Percentiles rank a stretch among this genome's conserved stretches.
phyloP scores from a whole-genome alignment of 2,888 invertebrate species.

The Parelbella ahira region DNA sequence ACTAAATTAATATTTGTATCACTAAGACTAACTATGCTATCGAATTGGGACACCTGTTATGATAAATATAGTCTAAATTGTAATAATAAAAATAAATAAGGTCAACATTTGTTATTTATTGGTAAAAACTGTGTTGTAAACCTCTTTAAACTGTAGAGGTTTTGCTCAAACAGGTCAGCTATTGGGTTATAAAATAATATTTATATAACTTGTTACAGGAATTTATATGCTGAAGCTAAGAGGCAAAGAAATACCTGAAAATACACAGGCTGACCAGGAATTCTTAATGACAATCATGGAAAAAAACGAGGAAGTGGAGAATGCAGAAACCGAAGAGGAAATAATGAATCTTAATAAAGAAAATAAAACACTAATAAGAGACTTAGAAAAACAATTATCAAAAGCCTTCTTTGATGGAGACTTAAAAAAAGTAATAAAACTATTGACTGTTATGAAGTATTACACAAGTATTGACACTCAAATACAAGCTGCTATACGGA shows the following conservation, averaged over 20 bases:
- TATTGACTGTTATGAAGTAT: conserved; percentile 91
- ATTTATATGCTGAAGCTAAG: conserved; percentile 88
- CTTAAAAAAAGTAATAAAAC: conserved; percentile 82
- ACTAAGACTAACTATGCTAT: too few species aligned
- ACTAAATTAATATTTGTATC: too few species aligned
- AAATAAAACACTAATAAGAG: conserved; percentile 77
- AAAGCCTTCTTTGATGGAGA: conserved; percentile 83
- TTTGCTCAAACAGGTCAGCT: too few species aligned
- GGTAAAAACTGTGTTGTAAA: too few species aligned
- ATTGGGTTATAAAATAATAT: too few species aligned
- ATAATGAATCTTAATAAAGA: conserved; percentile 79
- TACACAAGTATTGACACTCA: conserved; percentile 88
- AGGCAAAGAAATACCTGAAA: conserved; percentile 84
- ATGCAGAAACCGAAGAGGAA: conserved; percentile 80
- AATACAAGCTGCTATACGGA: conserved; percentile 84
- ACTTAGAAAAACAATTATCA: conserved; percentile 80
- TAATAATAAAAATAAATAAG: too few species aligned
- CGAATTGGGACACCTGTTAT: too few species aligned
- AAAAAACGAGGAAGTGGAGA: conserved; percentile 91
- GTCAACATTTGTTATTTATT: too few species aligned
- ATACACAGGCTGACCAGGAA: conserved; percentile 82
- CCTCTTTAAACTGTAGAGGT: too few species aligned
- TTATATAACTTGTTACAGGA: too few species aligned
- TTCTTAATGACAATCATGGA: conserved; percentile 94
- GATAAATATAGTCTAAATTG: too few species aligned